phyloP scores from a whole-genome alignment of 2,113 vertebrate genomes.

The Cyanistes caeruleus region DNA sequence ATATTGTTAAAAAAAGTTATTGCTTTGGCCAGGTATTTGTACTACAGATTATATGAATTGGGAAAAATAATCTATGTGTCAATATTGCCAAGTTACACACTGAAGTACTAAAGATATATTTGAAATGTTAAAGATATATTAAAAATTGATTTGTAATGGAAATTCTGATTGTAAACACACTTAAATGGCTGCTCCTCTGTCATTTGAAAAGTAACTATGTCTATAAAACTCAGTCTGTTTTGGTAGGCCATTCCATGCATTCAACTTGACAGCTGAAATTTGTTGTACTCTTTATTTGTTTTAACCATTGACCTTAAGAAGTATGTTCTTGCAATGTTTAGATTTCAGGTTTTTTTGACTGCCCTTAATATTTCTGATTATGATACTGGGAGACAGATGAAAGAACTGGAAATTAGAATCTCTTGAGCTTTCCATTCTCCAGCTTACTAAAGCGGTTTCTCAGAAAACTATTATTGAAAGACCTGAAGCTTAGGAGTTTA shows the following conservation, averaged over 20 bases:
- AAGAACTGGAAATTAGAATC: neutral
- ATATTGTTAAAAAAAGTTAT: constrained; percentile 17
- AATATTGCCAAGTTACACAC: neutral
- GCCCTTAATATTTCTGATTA: neutral
- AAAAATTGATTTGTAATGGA: neutral
- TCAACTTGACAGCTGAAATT: neutral
- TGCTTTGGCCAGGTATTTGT: neutral
- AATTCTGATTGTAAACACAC: neutral
- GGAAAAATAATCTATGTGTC: neutral
- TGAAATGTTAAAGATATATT: neutral
- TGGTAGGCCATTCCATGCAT: neutral
- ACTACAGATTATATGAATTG: neutral
- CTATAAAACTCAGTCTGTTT: constrained; percentile 13
- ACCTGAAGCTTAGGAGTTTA: constrained; percentile 15
- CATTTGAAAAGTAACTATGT: neutral
- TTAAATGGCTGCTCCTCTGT: neutral
- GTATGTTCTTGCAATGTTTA: neutral
- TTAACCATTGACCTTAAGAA: neutral
- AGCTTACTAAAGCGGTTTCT: neutral
- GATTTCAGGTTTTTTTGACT: neutral
- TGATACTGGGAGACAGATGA: neutral
- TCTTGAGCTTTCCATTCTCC: neutral
- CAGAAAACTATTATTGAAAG: neutral
- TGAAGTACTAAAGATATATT: neutral
- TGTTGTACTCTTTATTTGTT: neutral